These are phyloP conservation scores for Potamilus streckersoni DNA, from an alignment of 1,140 invertebrate species.

Conservation along the genomic window DNA sequence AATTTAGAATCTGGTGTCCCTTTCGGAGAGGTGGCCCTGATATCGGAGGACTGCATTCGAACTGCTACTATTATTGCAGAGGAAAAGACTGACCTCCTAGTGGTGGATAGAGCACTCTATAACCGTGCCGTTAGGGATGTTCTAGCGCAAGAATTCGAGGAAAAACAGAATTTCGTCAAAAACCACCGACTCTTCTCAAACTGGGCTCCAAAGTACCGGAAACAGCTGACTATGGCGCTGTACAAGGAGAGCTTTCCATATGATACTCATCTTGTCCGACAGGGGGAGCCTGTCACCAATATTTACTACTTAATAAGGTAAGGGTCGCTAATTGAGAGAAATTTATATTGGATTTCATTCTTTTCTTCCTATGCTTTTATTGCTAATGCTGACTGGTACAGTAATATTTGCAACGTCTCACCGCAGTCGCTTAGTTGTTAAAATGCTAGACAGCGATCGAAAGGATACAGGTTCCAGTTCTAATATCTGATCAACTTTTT, in stretches of 20 bases:
- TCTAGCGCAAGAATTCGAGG: conserved; percentile 61
- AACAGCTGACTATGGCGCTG: conserved; percentile 65
- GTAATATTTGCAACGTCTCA: no score
- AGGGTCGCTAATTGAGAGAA: no score
- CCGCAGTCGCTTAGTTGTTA: no score
- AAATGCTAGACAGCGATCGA: no score
- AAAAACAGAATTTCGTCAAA: conserved; percentile 62
- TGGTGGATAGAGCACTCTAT: conserved; percentile 63
- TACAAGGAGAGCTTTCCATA: conserved; percentile 60
- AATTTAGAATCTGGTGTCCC: conserved; percentile 57
- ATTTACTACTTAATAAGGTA: conserved; percentile 34
- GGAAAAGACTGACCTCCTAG: conserved; percentile 55
- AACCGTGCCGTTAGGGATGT: conserved; percentile 63
- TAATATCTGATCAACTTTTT: no score
- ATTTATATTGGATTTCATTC: no score
- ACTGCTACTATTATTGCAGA: conserved; percentile 61
- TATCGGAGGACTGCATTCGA: conserved; percentile 59
- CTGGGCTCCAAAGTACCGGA: conserved; percentile 64
- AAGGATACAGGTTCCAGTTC: no score
- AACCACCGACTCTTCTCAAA: conserved; percentile 54
- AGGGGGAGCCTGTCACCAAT: conserved; percentile 56
- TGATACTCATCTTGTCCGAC: conserved; percentile 56
- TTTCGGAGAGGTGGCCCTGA: conserved; percentile 65
- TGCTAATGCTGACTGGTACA: no score
- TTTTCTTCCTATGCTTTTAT: no score